Conservation (phyloP, 92 coral and sea anemone species). For the Zoanthus sansibaricus region DNA sequence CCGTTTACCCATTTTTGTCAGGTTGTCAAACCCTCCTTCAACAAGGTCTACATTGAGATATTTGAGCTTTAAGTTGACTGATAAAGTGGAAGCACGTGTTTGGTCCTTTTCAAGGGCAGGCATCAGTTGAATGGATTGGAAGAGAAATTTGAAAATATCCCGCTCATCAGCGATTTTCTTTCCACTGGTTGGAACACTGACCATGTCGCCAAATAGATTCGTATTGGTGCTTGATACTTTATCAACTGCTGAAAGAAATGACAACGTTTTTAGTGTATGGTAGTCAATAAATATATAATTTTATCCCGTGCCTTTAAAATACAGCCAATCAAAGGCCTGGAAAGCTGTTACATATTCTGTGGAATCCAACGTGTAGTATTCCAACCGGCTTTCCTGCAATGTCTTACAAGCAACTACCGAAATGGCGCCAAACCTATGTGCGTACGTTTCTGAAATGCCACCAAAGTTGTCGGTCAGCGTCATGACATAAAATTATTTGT, state of each 20-base stretch:
- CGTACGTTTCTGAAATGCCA: too few relatives aligned
- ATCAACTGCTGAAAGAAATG: conserved; percentile 12
- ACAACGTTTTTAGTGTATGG: not conserved
- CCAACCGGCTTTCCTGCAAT: too few relatives aligned
- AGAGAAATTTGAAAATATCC: conserved; percentile 90
- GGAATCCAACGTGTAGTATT: too few relatives aligned
- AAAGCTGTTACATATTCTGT: too few relatives aligned
- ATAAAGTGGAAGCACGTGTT: conserved; percentile 79
- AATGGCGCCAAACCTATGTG: too few relatives aligned
- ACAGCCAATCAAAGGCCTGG: too few relatives aligned
- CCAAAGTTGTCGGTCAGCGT: too few relatives aligned
- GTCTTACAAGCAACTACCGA: too few relatives aligned
- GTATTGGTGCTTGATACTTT: conserved; percentile 39
- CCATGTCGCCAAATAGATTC: conserved; percentile 90
- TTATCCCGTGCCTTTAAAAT: not conserved
- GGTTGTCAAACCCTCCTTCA: conserved; percentile 83
- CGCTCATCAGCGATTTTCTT: conserved; percentile 98
- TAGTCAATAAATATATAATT: too few relatives aligned
- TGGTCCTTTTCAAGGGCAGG: conserved; percentile 77
- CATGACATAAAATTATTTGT: too few relatives aligned
- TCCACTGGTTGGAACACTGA: conserved; percentile 99
- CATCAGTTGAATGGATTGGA: conserved; percentile 85
- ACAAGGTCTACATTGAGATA: conserved; percentile 83
- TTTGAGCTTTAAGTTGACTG: conserved; percentile 73
- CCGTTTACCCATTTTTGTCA: conserved; percentile 67